Evolutionary conservation across 35 echinoderm and acorn worm species (phyloP), one percentile per base, ranked within the genome.

Genomic region (Holothuria glaberrima): DNA sequence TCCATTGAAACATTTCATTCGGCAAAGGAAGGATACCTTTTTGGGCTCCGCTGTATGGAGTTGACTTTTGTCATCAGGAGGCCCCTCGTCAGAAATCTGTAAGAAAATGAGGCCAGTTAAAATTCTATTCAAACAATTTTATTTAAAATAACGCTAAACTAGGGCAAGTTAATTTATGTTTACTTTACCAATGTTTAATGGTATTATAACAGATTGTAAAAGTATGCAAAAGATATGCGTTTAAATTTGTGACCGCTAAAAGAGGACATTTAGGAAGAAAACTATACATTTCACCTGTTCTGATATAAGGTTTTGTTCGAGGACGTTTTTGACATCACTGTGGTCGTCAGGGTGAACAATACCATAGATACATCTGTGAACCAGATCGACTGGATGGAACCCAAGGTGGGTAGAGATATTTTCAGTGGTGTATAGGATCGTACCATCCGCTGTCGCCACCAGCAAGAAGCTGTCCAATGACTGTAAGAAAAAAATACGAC

Each of bases 1-100:
- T 67, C 97, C 97, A 90, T 99, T 99, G 77, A 95, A 99, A 57
- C 96, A 98, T 68, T 99, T 99, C 93, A 99, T 93, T 57, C 93
- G 71, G 73, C 93, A 94, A 9, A 99, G 88, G 62, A 99, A 99
- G 0, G 93, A 95, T 20, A 95, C 89, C 34, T 91, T 94, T 28
- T 86, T 87, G 0, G 91, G 71, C 48, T 89, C 88, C 20, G 33
- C 31, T 33, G 73, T 32, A 41, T 45, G 45, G 16, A 38, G 16
- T 77, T 32, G 45, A 41, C 30, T 77, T 77, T 32, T 77, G 31
- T 38, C 73, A 77, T 77, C 73, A 41, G 32, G 21, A 22, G 45
- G 31, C 9, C 21, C 18, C 4, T 77, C 31, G 4, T 77, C 31
- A 0, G 73, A 77, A 77, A 54, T 54, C 50, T 54, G 13, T 54